Evolutionary conservation across 2,888 invertebrate genomes (phyloP), one percentile per base, ranked within the genome.

Genomic region (Caenorhabditis panamensis): DNA sequence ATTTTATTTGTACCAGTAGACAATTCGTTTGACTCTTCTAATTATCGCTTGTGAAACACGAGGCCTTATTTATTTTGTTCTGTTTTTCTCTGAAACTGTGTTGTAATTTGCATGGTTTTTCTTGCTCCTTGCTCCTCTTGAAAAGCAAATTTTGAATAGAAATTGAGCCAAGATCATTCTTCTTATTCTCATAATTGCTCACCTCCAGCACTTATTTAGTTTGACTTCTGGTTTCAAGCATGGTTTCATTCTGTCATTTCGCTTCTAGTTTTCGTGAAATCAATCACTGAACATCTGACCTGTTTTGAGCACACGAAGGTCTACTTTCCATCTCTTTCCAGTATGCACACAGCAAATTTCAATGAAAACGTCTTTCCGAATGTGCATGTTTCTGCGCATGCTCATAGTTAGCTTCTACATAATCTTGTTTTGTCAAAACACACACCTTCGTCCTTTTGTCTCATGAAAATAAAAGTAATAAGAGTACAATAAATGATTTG

Each of bases 171-270:
- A 31, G n/a, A 31, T 31, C 31, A 31, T 9, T 31, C 9, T 31
- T 31, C 31, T 18, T 24, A 59, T 36, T 59, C 22, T 61, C 47
- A 47, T 8, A 31, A 47, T 58, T 37, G 56, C 56, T 72, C 72
- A 73, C 64, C 51, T 36, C 54, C 31, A 31, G 54, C 44, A 54
- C 41, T 67, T 28, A 16, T 16, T 37, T n/a, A 59, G 20, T 56
- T 62, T 68, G 6, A 53, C 37, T 67, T 66, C 51, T 49, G 47
- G 44, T 66, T 66, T 67, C 61, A 67, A 63, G 69, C 71, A 78
- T 77, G 77, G 69, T 77, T 77, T 77, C 56, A 68, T 77, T 71
- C 78, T 78, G 64, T 79, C 79, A 73, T 79, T 79, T 79, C 79
- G 79, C 79, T 79, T 79, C 79, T 79, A 79, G 79, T 79, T 77